These are phyloP conservation scores for Leptinotarsa juncta DNA, from an alignment of 2,888 invertebrate genomes.

Conservation along the genomic window DNA sequence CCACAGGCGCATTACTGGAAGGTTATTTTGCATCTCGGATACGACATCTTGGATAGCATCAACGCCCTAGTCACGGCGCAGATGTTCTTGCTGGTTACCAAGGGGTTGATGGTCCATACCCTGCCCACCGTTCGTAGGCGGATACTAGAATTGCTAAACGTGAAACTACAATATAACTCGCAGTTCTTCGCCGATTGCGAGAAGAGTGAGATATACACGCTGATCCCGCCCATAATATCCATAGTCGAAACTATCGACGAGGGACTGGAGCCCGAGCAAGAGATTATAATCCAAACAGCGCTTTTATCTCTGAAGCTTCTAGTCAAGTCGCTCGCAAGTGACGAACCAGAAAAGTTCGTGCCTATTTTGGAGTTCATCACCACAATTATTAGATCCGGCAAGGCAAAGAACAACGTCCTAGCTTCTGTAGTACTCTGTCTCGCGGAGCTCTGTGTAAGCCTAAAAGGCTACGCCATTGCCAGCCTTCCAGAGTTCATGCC, in stretches of 20 bases:
- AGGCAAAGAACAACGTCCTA: conserved; percentile 72
- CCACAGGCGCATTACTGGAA: conserved; percentile 83
- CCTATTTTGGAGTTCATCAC: conserved; percentile 77
- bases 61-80: conserved; percentile 82
- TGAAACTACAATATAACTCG: conserved; percentile 78
- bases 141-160: conserved; percentile 86
- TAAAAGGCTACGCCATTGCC: conserved; percentile 81
- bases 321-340: conserved; percentile 77
- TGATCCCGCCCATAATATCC: conserved; percentile 73
- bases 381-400: conserved; percentile 69
- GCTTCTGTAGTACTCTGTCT: conserved; percentile 82
- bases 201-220: conserved; percentile 66
- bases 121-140: conserved; percentile 80
- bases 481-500: conserved; percentile 86
- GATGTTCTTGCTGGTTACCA: conserved; percentile 83
- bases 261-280: conserved; percentile 69
- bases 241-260: conserved; percentile 68
- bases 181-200: conserved; percentile 70
- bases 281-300: conserved; percentile 83
- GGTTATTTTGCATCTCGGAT: conserved; percentile 80
- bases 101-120: conserved; percentile 78
- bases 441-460: conserved; percentile 80
- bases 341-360: conserved; percentile 78
- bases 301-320: conserved; percentile 85
- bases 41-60: conserved; percentile 84